Conservation (phyloP, 2,113 vertebrate genomes). For the Lepidothrix coronata region DNA sequence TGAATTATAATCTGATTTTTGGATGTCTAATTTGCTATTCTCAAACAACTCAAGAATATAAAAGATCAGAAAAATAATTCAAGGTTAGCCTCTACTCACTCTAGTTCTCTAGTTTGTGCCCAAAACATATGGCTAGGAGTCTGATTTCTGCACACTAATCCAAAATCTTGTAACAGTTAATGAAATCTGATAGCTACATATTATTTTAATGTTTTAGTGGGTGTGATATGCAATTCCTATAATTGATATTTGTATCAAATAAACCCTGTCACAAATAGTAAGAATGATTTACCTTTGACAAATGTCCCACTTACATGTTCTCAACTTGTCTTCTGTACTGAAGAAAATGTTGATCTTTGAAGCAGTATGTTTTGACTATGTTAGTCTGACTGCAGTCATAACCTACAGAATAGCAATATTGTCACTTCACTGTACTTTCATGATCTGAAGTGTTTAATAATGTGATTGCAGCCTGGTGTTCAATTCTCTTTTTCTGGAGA, state of each 20-base stretch:
- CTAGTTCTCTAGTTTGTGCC: neutral
- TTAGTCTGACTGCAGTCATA: neutral
- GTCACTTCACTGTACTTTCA: neutral
- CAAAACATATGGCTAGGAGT: neutral
- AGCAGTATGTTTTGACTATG: neutral
- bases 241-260: conserved; percentile 6
- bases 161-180: conserved; percentile 12
- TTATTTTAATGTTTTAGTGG: neutral
- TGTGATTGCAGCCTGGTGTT: neutral
- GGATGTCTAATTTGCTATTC: neutral
- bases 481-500: neutral
- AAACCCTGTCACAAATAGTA: neutral
- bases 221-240: neutral
- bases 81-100: neutral
- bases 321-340: neutral
- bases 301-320: neutral
- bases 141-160: neutral
- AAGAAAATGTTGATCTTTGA: neutral
- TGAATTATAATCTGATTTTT: neutral
- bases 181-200: neutral
- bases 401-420: neutral
- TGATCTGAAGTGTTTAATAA: neutral
- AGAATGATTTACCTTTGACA: neutral
- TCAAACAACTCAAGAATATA: neutral
- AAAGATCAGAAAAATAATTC: neutral